phyloP scores from a whole-genome alignment of 2,888 invertebrate genomes.

The Trachelus tabidus region DNA sequence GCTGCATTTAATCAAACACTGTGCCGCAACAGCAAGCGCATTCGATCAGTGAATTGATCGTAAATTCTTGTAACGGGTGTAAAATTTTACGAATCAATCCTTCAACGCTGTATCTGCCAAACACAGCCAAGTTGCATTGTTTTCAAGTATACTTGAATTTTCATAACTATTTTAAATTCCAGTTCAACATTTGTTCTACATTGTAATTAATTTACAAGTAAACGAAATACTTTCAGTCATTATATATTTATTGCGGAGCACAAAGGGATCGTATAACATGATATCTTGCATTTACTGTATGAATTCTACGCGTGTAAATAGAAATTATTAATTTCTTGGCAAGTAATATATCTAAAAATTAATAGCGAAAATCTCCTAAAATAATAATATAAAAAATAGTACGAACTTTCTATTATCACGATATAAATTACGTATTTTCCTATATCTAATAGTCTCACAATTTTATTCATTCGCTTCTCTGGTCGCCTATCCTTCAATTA shows the following conservation, averaged over 20 bases:
- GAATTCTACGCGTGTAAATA: background rate
- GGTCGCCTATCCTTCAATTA: background rate
- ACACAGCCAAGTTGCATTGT: background rate
- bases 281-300: background rate
- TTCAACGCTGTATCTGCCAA: too few relatives aligned
- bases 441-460: conserved; percentile 6
- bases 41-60: too few relatives aligned
- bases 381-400: conserved; percentile 35
- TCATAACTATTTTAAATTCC: too few relatives aligned
- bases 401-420: conserved; percentile 22
- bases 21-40: too few relatives aligned
- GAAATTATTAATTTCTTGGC: background rate
- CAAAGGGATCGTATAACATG: background rate
- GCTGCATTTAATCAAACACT: too few relatives aligned
- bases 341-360: background rate
- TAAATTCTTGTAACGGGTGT: too few relatives aligned
- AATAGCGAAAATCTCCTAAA: conserved; percentile 28
- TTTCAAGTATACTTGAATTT: background rate
- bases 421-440: conserved; percentile 12
- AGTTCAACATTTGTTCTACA: too few relatives aligned
- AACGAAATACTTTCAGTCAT: background rate
- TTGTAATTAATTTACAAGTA: background rate
- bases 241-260: background rate
- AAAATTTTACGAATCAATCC: too few relatives aligned
- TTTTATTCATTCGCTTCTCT: conserved; percentile 3